phyloP scores from a whole-genome alignment of 2,888 invertebrate genomes.

The Zele albiditarsus region DNA sequence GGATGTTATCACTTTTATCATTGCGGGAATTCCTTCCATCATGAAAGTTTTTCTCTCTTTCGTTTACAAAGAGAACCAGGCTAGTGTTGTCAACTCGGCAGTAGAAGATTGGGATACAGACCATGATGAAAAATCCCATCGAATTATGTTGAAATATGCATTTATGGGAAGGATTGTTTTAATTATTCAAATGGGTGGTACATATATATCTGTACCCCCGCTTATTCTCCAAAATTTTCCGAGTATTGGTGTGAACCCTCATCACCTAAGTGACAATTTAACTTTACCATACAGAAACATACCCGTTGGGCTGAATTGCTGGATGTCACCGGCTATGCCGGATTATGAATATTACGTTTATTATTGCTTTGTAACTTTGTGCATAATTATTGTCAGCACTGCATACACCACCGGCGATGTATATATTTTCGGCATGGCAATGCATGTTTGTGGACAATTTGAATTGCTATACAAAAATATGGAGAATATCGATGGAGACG shows the following conservation, averaged over 20 bases:
- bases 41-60: conserved; percentile 39
- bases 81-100: conserved; percentile 41
- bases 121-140: conserved; percentile 30
- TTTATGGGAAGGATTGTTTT: conserved; percentile 39
- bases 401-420: conserved; percentile 35
- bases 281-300: conserved; percentile 27
- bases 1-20: conserved; percentile 41
- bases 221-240: conserved; percentile 13
- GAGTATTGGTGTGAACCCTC: background rate
- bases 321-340: conserved; percentile 6
- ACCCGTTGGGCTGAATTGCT: conserved; percentile 40
- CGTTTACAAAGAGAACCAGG: too few relatives aligned
- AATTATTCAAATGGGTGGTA: conserved; percentile 34
- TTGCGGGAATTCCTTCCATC: conserved; percentile 45
- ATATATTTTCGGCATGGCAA: conserved; percentile 39
- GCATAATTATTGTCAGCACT: conserved; percentile 20
- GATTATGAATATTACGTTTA: conserved; percentile 24
- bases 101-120: conserved; percentile 47
- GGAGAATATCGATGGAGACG: background rate
- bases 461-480: conserved; percentile 24
- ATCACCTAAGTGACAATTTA: background rate
- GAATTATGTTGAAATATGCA: conserved; percentile 43
- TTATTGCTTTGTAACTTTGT: conserved; percentile 22
- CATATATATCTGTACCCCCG: conserved; percentile 1
- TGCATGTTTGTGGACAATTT: conserved; percentile 45